phyloP scores from a whole-genome alignment of 1,140 invertebrate species.

The Antheraea pernyi region DNA sequence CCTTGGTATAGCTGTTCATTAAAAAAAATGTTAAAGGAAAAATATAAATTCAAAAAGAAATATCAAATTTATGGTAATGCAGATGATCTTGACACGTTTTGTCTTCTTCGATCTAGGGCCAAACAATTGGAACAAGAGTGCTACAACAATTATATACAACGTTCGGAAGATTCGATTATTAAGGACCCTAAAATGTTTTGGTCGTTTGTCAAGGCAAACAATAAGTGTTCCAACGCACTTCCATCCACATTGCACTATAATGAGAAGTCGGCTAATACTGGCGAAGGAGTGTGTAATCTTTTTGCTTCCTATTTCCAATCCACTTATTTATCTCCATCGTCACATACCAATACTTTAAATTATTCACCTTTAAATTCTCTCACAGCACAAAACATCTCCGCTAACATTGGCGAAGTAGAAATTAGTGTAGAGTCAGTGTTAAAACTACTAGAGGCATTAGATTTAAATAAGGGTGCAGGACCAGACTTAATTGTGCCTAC shows the following conservation, averaged over 20 bases:
- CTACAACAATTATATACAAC: slow-evolving; percentile 27
- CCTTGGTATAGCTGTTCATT: slow-evolving; percentile 23
- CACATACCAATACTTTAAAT: neutral
- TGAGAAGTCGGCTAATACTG: slow-evolving; percentile 13
- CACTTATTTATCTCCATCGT: slow-evolving; percentile 14
- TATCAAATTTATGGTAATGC: slow-evolving; percentile 20
- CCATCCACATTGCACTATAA: slow-evolving; percentile 18
- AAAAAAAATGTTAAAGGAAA: slow-evolving; percentile 29
- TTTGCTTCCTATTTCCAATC: slow-evolving; percentile 18
- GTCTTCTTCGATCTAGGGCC: neutral
- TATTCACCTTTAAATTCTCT: neutral
- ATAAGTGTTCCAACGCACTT: slow-evolving; percentile 8
- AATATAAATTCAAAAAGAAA: slow-evolving; percentile 26
- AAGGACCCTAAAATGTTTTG: slow-evolving; percentile 29
- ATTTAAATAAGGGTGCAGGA: slow-evolving; percentile 16
- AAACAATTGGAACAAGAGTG: slow-evolving; percentile 15
- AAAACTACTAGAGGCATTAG: slow-evolving; percentile 3
- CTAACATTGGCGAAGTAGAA: neutral
- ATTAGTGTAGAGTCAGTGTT: neutral
- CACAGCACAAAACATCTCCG: neutral
- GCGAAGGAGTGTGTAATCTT: slow-evolving; percentile 16
- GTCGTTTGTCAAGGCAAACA: slow-evolving; percentile 26
- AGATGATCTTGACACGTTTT: slow-evolving; percentile 16
- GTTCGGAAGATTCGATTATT: slow-evolving; percentile 16
- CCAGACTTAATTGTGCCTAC: slow-evolving; percentile 26